phyloP scores from a whole-genome alignment of 2,888 invertebrate species.

The Zelleria hepariella region DNA sequence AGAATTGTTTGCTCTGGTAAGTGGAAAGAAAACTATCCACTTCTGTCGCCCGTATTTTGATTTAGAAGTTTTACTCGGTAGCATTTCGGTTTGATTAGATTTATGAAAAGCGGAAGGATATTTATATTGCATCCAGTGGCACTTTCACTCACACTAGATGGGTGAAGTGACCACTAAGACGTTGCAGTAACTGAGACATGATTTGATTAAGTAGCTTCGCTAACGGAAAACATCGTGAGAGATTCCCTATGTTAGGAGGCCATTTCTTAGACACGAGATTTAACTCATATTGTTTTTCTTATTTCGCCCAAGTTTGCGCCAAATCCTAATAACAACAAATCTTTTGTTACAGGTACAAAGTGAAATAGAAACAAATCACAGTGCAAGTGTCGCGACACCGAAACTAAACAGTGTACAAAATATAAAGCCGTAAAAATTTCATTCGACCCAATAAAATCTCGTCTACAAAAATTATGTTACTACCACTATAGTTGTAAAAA shows the following conservation, averaged over 20 bases:
- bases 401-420: background rate
- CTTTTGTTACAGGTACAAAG: background rate
- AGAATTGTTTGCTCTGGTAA: background rate
- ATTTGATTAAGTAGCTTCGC: no score
- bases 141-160: no score
- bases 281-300: background rate
- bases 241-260: no score
- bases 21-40: background rate
- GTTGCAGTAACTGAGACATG: no score
- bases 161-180: no score
- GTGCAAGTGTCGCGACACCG: background rate
- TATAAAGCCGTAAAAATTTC: background rate
- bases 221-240: no score
- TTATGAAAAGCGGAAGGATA: no score
- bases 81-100: no score
- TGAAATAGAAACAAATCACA: background rate
- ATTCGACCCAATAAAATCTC: background rate
- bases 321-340: background rate
- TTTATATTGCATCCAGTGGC: no score
- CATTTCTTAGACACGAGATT: no score
- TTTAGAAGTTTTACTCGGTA: no score
- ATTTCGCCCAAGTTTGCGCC: background rate
- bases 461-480: background rate
- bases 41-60: background rate
- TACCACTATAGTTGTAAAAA: background rate